These are phyloP conservation scores for Hippopotamus amphibius DNA, from an alignment of 2,113 vertebrate genomes.

Conservation along the genomic window DNA sequence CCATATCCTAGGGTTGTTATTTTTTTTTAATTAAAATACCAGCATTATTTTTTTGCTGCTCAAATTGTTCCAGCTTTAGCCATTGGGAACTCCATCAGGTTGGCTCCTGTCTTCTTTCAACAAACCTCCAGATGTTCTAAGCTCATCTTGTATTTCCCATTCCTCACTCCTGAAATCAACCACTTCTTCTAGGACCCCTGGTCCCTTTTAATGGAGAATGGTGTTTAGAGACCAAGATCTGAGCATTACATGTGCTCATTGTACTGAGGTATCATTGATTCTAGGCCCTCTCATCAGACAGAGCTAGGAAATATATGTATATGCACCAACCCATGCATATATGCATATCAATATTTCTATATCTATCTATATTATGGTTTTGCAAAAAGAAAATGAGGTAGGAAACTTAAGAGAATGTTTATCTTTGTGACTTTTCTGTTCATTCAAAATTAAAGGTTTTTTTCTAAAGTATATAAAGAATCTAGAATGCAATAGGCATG, in stretches of 20 bases:
- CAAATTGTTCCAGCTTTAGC: neutral
- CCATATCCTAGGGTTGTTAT: neutral
- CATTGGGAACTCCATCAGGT: neutral
- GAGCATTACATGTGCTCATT: neutral
- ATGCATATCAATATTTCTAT: neutral
- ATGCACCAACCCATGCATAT: neutral
- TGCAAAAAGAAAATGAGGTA: neutral
- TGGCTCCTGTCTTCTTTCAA: neutral
- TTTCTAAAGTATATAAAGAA: neutral
- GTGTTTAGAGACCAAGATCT: neutral
- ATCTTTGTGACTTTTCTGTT: conserved; percentile 21
- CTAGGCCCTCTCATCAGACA: neutral
- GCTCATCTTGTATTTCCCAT: neutral
- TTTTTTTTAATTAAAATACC: neutral
- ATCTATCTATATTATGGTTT: neutral
- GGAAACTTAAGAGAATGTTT: neutral
- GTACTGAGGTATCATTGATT: neutral
- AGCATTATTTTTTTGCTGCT: neutral
- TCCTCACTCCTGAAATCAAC: neutral
- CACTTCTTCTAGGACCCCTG: neutral
- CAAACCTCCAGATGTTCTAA: neutral
- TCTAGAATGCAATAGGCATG: neutral
- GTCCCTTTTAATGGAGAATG: neutral
- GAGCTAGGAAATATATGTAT: neutral
- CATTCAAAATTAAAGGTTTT: neutral